Evolutionary conservation across 2,113 vertebrate species (phyloP).

Genomic region (Quiscalus mexicanus): DNA sequence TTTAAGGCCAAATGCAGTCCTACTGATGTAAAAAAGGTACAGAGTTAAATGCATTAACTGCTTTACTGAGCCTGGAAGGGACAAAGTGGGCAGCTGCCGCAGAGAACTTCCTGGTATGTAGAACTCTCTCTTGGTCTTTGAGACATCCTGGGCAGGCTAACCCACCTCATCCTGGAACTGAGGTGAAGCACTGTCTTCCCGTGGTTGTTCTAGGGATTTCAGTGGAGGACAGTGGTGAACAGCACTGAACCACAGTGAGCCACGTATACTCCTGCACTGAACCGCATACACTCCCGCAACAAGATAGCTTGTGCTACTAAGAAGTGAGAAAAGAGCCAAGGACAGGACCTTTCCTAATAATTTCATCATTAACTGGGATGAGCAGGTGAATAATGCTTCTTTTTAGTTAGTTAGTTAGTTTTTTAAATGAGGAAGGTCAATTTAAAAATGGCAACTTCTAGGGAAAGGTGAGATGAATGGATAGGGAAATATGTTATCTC

Average conservation of each 20-base stretch:
- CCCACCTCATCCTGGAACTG: neutral
- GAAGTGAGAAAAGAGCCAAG: neutral
- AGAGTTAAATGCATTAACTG: neutral
- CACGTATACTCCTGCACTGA: neutral
- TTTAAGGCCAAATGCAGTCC: neutral
- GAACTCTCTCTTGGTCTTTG: neutral
- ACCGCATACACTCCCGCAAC: neutral
- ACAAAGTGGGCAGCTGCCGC: neutral
- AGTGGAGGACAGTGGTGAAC: neutral
- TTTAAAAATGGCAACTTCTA: neutral
- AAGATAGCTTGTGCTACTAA: neutral
- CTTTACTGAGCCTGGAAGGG: neutral
- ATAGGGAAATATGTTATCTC: neutral
- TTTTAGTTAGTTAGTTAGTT: neutral
- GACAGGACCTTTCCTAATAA: too few species aligned
- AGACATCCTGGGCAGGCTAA: neutral
- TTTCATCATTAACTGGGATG: too few species aligned
- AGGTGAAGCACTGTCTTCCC: neutral
- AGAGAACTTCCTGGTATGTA: fast-evolving
- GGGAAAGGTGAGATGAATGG: neutral
- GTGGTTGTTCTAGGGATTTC: neutral
- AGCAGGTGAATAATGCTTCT: neutral
- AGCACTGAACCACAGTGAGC: fast-evolving
- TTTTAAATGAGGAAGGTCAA: neutral
- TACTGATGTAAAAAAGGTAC: neutral